Evolutionary conservation across 2,888 invertebrate genomes (phyloP).

Genomic region (Scaptodrosophila latifasciaeformis): DNA sequence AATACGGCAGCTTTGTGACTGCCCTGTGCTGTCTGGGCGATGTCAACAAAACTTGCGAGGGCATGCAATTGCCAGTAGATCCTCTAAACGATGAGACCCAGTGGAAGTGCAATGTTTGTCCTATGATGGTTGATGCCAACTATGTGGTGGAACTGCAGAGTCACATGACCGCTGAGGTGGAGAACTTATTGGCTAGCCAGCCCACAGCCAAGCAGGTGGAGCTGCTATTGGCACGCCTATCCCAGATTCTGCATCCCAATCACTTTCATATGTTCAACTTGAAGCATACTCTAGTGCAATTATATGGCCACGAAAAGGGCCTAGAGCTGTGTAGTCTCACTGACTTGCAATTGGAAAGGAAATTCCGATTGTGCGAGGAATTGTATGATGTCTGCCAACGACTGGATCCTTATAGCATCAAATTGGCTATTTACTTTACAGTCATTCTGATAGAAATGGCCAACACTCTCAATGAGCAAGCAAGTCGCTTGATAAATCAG

Average conservation of each 20-base stretch:
- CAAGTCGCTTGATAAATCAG: slow-evolving; percentile 68
- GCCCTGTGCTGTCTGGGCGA: slow-evolving; percentile 75
- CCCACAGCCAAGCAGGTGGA: slow-evolving; percentile 79
- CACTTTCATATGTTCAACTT: slow-evolving; percentile 89
- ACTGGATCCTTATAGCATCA: slow-evolving; percentile 84
- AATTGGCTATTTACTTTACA: slow-evolving; percentile 85
- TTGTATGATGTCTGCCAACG: slow-evolving; percentile 79
- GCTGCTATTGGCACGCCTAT: slow-evolving; percentile 81
- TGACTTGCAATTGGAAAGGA: slow-evolving; percentile 79
- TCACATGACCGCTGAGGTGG: slow-evolving; percentile 86
- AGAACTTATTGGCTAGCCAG: slow-evolving; percentile 77
- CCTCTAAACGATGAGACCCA: slow-evolving; percentile 83
- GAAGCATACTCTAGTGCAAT: slow-evolving; percentile 87
- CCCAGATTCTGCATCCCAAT: slow-evolving; percentile 86
- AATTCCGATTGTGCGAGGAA: slow-evolving; percentile 82
- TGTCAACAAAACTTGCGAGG: slow-evolving; percentile 78
- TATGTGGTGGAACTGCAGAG: slow-evolving; percentile 78
- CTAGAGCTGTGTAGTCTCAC: slow-evolving; percentile 77
- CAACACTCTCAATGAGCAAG: slow-evolving; percentile 77
- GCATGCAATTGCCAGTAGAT: slow-evolving; percentile 82
- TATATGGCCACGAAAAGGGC: slow-evolving; percentile 83
- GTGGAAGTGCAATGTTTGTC: slow-evolving; percentile 86
- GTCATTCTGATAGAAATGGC: slow-evolving; percentile 85
- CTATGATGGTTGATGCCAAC: slow-evolving; percentile 79
- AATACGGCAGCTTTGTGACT: slow-evolving; percentile 82